Evolutionary conservation across 1,140 invertebrate genomes (phyloP), one percentile per base, ranked within the genome.

Genomic region (Antheraea mylitta): DNA sequence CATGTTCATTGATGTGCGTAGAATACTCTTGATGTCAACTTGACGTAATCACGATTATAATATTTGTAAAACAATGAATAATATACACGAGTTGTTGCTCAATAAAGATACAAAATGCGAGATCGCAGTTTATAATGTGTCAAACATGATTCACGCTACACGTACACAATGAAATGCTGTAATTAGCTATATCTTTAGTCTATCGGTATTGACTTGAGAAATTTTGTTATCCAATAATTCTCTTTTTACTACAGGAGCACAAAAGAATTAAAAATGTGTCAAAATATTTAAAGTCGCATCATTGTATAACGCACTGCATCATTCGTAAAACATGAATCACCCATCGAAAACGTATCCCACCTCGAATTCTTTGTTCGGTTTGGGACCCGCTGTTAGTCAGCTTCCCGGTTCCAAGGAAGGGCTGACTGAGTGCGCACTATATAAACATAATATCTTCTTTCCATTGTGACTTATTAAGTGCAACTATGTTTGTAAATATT

Each of bases 341-440:
- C 16, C 45, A 6, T 2, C 16, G 7, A 53, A 48, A 48, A 48
- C 7, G 45, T 53, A 53, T 53, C 45, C 16, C 45, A 13, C 1
- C 9, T 16, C 11, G 45, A 13, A 53, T 53, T 53, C 45, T 53
- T 53, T 53, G 45, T 53, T 53, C 45, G 45, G 16, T 53, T n/a
- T 16, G 45, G 45, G 5, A 53, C 45, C 45, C 45, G 45, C 16
- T 53, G 45, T 53, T 53, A 53, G 45, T 53, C 45, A 53, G 45
- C 45, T 53, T 53, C 45, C 45, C 45, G 45, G 45, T 53, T 53
- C 45, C 45, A 53, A 53, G 45, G 45, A 53, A 53, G 45, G 45
- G 45, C 45, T 53, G 45, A n/a, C 45, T 53, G 45, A 53, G 45
- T 53, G 45, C 16, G 5, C 16, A 13, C 45, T 53, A 53, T 53